phyloP scores from a whole-genome alignment of 2,888 invertebrate genomes.

The Thereva unica region DNA sequence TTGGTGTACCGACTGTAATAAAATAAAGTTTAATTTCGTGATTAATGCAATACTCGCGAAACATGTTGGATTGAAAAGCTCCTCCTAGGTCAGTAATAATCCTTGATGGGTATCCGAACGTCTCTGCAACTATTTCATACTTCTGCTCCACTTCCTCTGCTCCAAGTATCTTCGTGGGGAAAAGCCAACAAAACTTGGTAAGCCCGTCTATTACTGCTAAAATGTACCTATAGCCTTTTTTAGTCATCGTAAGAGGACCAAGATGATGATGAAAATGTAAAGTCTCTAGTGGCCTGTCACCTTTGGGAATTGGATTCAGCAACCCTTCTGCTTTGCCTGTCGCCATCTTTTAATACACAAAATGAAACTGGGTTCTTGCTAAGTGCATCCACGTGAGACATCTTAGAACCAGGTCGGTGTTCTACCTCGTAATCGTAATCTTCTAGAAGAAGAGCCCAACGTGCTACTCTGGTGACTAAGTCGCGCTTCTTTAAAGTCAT shows the following conservation, averaged over 20 bases:
- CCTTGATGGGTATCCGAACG: too few species aligned
- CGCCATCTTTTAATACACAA: not conserved
- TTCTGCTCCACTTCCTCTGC: too few species aligned
- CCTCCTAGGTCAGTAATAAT: too few species aligned
- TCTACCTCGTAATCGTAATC: conserved; percentile 11
- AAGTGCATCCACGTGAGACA: conserved; percentile 29
- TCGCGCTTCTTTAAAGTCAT: conserved; percentile 3
- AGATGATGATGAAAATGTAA: not conserved
- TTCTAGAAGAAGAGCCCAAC: conserved; percentile 1
- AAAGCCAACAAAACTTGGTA: too few species aligned
- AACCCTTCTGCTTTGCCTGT: not conserved
- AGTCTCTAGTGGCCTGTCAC: not conserved
- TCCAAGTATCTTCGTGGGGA: too few species aligned
- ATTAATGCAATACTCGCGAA: not conserved
- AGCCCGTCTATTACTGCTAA: too few species aligned
- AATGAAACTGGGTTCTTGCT: conserved; percentile 27
- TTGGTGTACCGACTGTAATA: conserved; percentile 21
- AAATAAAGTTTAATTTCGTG: not conserved
- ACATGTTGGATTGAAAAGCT: too few species aligned
- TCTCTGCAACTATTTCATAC: too few species aligned
- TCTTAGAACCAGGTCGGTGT: conserved; percentile 17
- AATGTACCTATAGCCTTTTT: too few species aligned
- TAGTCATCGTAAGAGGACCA: not conserved
- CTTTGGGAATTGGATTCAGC: not conserved
- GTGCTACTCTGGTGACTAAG: conserved; percentile 5